These are phyloP conservation scores for Thelaira solivaga DNA, from an alignment of 2,888 invertebrate genomes.

Conservation along the genomic window DNA sequence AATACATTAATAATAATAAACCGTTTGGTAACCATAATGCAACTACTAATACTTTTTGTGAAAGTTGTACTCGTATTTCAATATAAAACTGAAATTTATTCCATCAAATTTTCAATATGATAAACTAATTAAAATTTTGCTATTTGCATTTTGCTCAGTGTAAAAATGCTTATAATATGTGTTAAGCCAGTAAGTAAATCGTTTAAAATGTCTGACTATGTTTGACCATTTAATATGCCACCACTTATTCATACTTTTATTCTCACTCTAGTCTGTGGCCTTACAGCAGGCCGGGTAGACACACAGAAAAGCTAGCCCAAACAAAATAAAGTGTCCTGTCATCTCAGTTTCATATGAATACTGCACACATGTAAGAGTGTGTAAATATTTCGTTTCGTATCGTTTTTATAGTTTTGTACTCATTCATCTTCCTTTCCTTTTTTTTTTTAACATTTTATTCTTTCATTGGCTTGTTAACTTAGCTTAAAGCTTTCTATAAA, in stretches of 20 bases:
- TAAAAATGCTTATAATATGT: conserved; percentile 2
- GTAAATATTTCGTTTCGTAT: conserved; percentile 27
- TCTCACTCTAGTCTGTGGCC: not conserved
- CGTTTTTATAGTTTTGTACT: conserved; percentile 45
- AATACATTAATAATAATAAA: too few relatives aligned
- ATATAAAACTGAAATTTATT: not conserved
- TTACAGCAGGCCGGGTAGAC: not conserved
- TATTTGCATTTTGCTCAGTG: conserved; percentile 1
- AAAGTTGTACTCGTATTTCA: too few relatives aligned
- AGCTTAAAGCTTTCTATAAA: conserved; percentile 56
- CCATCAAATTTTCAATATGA: not conserved
- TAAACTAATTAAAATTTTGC: not conserved
- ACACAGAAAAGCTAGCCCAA: conserved; percentile 1
- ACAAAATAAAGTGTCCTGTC: conserved; percentile 57
- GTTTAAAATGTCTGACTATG: conserved; percentile 37
- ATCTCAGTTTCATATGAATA: conserved; percentile 33
- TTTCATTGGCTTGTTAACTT: conserved; percentile 59
- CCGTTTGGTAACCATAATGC: too few relatives aligned
- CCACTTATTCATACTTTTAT: conserved; percentile 18
- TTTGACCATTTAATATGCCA: conserved; percentile 43
- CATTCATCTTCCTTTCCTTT: conserved; percentile 31
- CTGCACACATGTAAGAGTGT: not conserved
- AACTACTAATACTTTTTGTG: too few relatives aligned
- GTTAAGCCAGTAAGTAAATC: conserved; percentile 44
- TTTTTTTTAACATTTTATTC: conserved; percentile 33